Evolutionary conservation across 2,797 vertebrate genomes (phyloP), one percentile per base, ranked within the genome.

Genomic region (Tinamus major): DNA sequence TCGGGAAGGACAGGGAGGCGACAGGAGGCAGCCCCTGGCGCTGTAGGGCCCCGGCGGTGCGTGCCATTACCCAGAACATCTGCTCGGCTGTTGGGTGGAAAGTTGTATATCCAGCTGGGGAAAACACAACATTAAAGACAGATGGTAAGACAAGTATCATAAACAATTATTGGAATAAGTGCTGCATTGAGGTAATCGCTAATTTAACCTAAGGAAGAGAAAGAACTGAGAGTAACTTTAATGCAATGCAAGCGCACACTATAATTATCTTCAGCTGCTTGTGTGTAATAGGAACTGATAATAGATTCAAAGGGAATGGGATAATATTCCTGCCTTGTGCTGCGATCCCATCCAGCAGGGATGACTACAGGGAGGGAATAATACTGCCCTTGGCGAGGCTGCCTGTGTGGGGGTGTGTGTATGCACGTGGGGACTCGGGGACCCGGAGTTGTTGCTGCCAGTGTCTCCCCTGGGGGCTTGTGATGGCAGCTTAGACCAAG

Each of bases 151-250:
- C 92, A 95, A 67, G 76, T 93, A 96, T 97, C 94, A 89, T 96
- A 96, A 98, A 97, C 74, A 87, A 96, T 97, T 96, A 97, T 88
- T 95, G 85, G 93, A 96, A 96, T 97, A 97, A 97, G 90, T 87
- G 64, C 92, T 21, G 44, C 79, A 70, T 84, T 95, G 93, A 93
- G 86, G 65, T 90, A 90, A 93, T 95, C 93, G 90, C 93, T 94
- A 87, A 96, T 95, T 97, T 96, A 92, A 97, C 97, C 95, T 97
- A 92, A 1, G 91, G 67, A 96, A 97, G 53, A 90, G 88, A 95
- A 95, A 87, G 94, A 90, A 93, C 69, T 82, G 76, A 69, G 86
- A 92, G 93, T 44, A 93, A 89, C 86, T 92, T 82, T 91, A 89
- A 95, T 94, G 93, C 95, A 95, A 96, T 96, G 92, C 93, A 92